Evolutionary conservation across 92 coral and sea anemone species (phyloP).

Genomic region (Galaxea fascicularis): DNA sequence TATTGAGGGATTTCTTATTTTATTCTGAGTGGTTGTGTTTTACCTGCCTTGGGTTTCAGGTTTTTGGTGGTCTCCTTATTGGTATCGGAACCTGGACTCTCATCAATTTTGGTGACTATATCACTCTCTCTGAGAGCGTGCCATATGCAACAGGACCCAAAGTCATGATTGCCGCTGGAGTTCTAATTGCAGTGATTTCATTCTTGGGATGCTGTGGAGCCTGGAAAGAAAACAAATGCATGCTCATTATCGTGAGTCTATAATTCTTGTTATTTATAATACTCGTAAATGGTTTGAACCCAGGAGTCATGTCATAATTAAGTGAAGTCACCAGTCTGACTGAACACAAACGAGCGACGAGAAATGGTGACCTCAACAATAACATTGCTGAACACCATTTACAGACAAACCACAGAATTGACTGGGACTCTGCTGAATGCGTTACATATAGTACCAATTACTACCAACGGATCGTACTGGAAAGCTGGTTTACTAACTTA

Average conservation of each 20-base stretch:
- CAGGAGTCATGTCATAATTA: no score
- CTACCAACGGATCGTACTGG: no score
- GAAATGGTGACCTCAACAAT: no score
- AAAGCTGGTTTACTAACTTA: no score
- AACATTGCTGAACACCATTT: no score
- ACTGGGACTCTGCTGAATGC: no score
- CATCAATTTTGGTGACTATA: conserved; percentile 64
- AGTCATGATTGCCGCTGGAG: conserved; percentile 82
- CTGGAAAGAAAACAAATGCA: conserved; percentile 85
- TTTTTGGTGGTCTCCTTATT: conserved; percentile 73
- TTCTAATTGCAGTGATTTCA: conserved; percentile 58
- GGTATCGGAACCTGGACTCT: conserved; percentile 75
- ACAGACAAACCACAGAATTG: no score
- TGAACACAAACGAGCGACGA: no score
- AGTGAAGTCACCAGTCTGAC: background rate
- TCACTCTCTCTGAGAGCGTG: conserved; percentile 30
- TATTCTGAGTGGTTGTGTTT: background rate
- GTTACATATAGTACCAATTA: no score
- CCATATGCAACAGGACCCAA: conserved; percentile 64
- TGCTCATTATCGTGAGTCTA: conserved; percentile 73
- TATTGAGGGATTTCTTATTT: no score
- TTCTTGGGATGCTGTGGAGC: conserved; percentile 94
- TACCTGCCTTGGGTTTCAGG: conserved; percentile 20
- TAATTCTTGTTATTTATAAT: background rate
- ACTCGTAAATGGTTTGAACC: no score